These are phyloP conservation scores for Anagyrus pseudococci DNA, from an alignment of 2,888 invertebrate genomes.

Conservation along the genomic window DNA sequence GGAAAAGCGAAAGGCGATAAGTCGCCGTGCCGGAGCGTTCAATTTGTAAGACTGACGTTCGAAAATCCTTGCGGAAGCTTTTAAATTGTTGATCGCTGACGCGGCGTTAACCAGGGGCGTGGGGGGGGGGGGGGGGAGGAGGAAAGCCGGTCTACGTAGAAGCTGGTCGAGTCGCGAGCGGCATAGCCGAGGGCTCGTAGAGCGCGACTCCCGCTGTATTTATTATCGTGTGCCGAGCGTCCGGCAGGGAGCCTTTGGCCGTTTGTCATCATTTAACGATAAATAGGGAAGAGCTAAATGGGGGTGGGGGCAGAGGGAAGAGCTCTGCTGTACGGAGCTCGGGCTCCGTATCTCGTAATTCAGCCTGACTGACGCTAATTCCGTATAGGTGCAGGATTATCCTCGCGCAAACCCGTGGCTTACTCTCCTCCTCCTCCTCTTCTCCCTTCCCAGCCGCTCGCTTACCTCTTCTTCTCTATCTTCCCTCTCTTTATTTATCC, in stretches of 20 bases:
- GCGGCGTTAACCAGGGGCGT: too few relatives aligned
- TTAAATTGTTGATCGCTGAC: too few relatives aligned
- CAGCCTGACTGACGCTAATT: constrained; percentile 57
- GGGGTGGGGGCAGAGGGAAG: neutral
- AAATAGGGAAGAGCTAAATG: constrained; percentile 44
- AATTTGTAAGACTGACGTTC: too few relatives aligned
- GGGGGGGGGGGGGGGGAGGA: too few relatives aligned
- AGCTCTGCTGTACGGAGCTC: constrained; percentile 15
- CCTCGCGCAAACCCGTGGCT: constrained; percentile 41
- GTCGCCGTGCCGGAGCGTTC: too few relatives aligned
- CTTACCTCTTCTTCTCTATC: constrained; percentile 3
- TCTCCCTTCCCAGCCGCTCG: neutral
- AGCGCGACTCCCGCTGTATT: constrained; percentile 12
- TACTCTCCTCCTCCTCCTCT: constrained; percentile 34
- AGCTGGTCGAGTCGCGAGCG: too few relatives aligned
- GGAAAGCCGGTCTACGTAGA: too few relatives aligned
- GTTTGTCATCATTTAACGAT: constrained; percentile 57
- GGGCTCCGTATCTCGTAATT: constrained; percentile 51
- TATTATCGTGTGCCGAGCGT: constrained; percentile 22
- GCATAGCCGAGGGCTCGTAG: too few relatives aligned
- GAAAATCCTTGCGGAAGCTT: too few relatives aligned
- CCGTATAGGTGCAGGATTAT: constrained; percentile 50
- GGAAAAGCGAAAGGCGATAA: too few relatives aligned
- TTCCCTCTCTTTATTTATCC: constrained; percentile 22
- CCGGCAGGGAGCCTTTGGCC: constrained; percentile 16